Percentiles rank a stretch among this genome's conserved stretches.
Conservation (phyloP, 2,888 invertebrate genomes). For the Proisotoma minuta region DNA sequence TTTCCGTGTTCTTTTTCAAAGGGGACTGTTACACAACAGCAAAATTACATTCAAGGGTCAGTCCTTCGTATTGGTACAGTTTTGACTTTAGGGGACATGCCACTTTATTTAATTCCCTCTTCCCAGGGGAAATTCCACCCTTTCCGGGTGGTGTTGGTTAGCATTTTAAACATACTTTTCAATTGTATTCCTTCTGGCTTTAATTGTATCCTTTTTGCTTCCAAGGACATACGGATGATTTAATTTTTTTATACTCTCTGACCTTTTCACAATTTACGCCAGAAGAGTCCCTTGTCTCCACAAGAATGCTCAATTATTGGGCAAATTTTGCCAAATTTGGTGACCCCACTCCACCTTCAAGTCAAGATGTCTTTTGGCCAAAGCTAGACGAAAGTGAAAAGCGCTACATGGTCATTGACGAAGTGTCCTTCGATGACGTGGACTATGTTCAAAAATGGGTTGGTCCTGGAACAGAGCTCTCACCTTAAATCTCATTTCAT, state of each 20-base stretch:
- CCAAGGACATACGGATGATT: constrained; percentile 58
- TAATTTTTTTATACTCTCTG: constrained; percentile 57
- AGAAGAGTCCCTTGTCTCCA: constrained; percentile 51
- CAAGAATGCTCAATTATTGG: constrained; percentile 55
- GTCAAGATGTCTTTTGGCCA: too few relatives aligned
- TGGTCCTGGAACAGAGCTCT: not conserved
- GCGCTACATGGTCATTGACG: not conserved
- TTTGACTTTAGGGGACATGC: constrained; percentile 54
- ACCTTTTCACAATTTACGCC: not conserved
- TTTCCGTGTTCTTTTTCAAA: constrained; percentile 54
- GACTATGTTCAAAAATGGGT: not conserved
- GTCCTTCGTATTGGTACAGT: constrained; percentile 53
- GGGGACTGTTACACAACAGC: constrained; percentile 52
- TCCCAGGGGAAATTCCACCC: constrained; percentile 25
- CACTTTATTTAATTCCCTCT: constrained; percentile 49
- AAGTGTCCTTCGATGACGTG: not conserved
- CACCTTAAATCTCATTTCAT: too few relatives aligned
- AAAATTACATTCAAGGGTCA: constrained; percentile 50
- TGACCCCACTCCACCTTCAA: too few relatives aligned
- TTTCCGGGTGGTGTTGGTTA: constrained; percentile 51
- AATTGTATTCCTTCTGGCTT: constrained; percentile 55
- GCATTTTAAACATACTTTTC: constrained; percentile 60
- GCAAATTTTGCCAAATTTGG: constrained; percentile 51
- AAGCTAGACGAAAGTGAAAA: not conserved
- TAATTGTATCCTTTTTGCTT: too few relatives aligned